A percentile compares a stretch with the other conserved stretches of the same genome.
phyloP scores from a whole-genome alignment of 1,140 invertebrate species.

The Artemia franciscana region DNA sequence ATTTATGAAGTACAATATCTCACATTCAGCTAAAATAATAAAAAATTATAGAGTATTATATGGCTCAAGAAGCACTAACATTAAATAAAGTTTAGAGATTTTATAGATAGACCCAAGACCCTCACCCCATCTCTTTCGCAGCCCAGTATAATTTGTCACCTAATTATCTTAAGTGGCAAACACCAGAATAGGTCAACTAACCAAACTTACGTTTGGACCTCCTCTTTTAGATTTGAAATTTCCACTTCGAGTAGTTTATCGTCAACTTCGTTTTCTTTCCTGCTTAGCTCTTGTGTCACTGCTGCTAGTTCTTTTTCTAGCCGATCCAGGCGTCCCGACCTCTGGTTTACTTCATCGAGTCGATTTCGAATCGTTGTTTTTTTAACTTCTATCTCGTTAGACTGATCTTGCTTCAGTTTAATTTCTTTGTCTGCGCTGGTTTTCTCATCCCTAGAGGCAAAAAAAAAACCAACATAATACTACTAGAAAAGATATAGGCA shows the following conservation, averaged over 20 bases:
- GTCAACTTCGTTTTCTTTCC: constrained; percentile 2
- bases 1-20: no score
- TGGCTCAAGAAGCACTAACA: no score
- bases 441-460: neutral
- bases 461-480: no score
- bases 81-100: no score
- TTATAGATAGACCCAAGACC: no score
- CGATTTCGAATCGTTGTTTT: neutral
- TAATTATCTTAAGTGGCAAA: no score
- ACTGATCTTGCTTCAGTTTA: neutral
- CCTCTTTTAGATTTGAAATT: neutral
- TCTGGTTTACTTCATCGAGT: neutral
- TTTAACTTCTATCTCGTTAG: neutral
- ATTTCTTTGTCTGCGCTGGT: neutral
- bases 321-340: neutral
- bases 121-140: no score
- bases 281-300: neutral
- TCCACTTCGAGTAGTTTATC: constrained; percentile 4
- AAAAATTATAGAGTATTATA: no score
- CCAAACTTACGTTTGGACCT: neutral
- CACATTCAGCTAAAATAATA: no score
- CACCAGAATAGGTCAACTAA: no score
- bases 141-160: no score
- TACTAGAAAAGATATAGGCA: no score
- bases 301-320: neutral